Evolutionary conservation across 2,888 invertebrate genomes (phyloP).

Genomic region (Trissonchulus latispiculum): DNA sequence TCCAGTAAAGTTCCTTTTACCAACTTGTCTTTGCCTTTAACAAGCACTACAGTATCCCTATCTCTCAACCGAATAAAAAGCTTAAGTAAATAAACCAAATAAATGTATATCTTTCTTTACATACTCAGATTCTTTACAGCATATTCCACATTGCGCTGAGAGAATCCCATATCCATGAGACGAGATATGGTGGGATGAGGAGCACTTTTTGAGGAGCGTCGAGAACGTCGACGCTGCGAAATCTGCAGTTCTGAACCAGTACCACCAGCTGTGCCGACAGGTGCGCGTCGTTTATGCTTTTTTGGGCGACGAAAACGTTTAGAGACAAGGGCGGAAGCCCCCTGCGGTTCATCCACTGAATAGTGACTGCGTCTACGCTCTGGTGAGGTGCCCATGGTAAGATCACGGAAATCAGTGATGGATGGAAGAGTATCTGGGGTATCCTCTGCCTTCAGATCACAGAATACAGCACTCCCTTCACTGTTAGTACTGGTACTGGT

Average conservation of each 20-base stretch:
- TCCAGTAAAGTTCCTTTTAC: too few species aligned
- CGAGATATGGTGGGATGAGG: slow-evolving; percentile 7
- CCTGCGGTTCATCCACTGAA: too few species aligned
- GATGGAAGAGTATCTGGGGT: slow-evolving; percentile 15
- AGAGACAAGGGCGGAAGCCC: too few species aligned
- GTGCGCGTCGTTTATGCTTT: neutral
- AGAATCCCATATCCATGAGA: slow-evolving; percentile 16
- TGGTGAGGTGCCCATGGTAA: slow-evolving; percentile 2
- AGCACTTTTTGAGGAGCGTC: neutral
- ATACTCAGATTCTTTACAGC: slow-evolving; percentile 7
- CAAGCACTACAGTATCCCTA: too few species aligned
- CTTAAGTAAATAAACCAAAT: too few species aligned
- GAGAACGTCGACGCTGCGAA: neutral
- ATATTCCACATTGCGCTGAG: slow-evolving; percentile 10
- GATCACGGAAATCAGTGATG: slow-evolving; percentile 12
- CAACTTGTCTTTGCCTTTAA: too few species aligned
- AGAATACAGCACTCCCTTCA: neutral
- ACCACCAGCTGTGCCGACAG: too few species aligned
- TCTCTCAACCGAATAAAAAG: too few species aligned
- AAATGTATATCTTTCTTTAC: neutral
- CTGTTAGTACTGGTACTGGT: neutral
- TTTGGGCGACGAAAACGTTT: neutral
- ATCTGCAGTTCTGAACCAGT: neutral
- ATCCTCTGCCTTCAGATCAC: neutral
- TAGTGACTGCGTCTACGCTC: neutral